Base-by-base conservation (phyloP, 2,113 vertebrate genomes). In the Oncorhynchus nerka region DNA sequence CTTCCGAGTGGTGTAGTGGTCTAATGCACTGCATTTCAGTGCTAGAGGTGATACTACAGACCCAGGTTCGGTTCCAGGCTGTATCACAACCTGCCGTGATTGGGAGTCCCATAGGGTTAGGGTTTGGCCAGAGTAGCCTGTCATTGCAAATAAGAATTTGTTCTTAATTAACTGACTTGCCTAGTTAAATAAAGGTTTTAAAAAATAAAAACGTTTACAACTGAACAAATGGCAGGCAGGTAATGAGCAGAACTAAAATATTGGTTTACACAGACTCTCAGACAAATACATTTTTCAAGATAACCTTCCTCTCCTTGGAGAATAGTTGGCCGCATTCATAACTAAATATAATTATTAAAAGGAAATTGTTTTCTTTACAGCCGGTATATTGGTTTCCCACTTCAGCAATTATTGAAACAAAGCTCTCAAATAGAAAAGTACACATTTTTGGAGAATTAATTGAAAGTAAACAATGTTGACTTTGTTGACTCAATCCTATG, bases 341-440 rank as follows among this genome's bases (percentile, higher is more conserved):
- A 79, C 75, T 16, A 62, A 70, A 59, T 49, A 55, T 72, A 82
- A 79, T 80, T 79, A 76, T 73, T 48, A 84, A 62, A 28, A 74
- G 77, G 81, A 75, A 55, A 76, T 66, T 68, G 65, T 74, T 80
- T 70, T 70, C 20, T 19, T 71, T 49, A 51, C 28, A 24, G 22
- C 13, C 62, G 62, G 32, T 20, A 64, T 68, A 80, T 75, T 51
- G 55, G 57, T 65, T 74, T 70, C 24, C 65, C 11, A 28, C 65
- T 32, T 66, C 24, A 26, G 26, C 26, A 64, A 28, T 67, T 67
- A 30, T 67, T 67, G 65, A 64, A 64, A 64, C 8, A 13, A 59
- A 24, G 75, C 55, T 3, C 34, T 67, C 8, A 30, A 30, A 3
- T 65, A 11, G 61, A 30, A 30, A 83, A 73, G 26, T 28, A 8